Conservation (phyloP, 2,888 invertebrate species). For the Bombylius major region DNA sequence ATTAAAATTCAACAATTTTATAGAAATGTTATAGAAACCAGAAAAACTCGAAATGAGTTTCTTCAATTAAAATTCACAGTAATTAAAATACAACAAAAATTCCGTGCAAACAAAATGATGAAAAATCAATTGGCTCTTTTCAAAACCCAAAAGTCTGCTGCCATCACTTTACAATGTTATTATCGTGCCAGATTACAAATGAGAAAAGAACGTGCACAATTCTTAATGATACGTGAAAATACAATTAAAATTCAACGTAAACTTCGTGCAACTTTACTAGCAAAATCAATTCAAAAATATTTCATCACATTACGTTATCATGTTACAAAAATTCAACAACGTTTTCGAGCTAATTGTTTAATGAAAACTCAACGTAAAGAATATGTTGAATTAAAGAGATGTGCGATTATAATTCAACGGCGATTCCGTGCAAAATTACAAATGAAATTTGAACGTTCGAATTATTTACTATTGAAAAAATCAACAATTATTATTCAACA, state of each 20-base stretch:
- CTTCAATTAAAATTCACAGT: constrained; percentile 18
- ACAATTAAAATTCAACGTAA: constrained; percentile 25
- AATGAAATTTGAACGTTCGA: no score
- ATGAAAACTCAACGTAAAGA: constrained; percentile 15
- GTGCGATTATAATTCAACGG: no score
- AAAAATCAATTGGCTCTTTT: constrained; percentile 17
- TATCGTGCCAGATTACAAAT: constrained; percentile 20
- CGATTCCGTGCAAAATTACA: no score
- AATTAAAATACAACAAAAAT: constrained; percentile 18
- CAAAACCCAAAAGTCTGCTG: constrained; percentile 14
- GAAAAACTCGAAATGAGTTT: constrained; percentile 18
- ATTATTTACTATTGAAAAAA: no score
- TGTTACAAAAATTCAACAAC: constrained; percentile 31
- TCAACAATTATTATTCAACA: no score
- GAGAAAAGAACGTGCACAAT: constrained; percentile 20
- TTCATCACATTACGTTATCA: constrained; percentile 22
- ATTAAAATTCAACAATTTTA: constrained; percentile 36
- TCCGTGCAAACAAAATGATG: constrained; percentile 19
- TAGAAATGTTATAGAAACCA: constrained; percentile 29
- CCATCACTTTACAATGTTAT: constrained; percentile 29
- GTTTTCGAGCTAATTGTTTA: constrained; percentile 29
- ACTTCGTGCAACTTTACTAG: constrained; percentile 28
- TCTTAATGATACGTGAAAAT: constrained; percentile 19
- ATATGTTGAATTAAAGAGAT: no score
- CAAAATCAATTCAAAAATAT: constrained; percentile 20